These are phyloP conservation scores for Thumatha senex DNA, from an alignment of 2,888 invertebrate genomes.

Conservation along the genomic window DNA sequence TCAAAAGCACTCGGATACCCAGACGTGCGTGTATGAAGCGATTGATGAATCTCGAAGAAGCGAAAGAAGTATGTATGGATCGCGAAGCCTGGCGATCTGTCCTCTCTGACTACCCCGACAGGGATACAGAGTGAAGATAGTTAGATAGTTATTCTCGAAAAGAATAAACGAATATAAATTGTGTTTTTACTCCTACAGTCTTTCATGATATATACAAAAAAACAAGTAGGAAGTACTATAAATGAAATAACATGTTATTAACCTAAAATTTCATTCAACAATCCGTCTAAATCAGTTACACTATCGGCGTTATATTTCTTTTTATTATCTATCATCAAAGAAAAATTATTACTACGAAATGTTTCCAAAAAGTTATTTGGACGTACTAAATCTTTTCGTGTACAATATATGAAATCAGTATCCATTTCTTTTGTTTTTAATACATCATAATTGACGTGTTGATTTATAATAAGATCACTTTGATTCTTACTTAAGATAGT, in stretches of 20 bases:
- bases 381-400: constrained; percentile 23
- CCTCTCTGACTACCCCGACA: no score
- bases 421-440: constrained; percentile 17
- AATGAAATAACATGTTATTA: neutral
- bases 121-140: no score
- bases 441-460: constrained; percentile 65
- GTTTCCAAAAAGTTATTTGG: constrained; percentile 46
- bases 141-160: no score
- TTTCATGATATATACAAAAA: no score
- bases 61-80: no score
- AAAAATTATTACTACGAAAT: constrained; percentile 70
- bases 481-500: constrained; percentile 82
- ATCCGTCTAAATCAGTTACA: constrained; percentile 68
- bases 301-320: constrained; percentile 80
- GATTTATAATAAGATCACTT: constrained; percentile 76
- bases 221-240: no score
- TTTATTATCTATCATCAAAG: constrained; percentile 77
- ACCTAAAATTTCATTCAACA: constrained; percentile 39
- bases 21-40: no score
- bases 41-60: no score
- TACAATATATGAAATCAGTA: constrained; percentile 11
- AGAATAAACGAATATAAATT: no score
- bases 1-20: no score
- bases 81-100: no score
- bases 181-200: no score